phyloP scores from a whole-genome alignment of 2,113 vertebrate species.

The Cercocebus atys region DNA sequence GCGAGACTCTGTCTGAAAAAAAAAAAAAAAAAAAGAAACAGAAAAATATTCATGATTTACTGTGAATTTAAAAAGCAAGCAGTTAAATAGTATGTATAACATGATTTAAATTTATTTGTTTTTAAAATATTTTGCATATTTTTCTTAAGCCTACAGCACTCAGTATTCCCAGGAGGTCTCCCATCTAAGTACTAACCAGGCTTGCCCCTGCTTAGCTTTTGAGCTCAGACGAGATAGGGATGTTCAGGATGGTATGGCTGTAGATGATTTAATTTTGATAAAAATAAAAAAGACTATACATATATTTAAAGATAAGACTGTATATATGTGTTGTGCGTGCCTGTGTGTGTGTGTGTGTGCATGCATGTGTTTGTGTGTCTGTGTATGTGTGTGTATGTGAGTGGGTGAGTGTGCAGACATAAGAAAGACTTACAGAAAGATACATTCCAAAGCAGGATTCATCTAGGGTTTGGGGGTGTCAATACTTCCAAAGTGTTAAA shows the following conservation, averaged over 20 bases:
- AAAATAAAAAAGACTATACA: neutral
- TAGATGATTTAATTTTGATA: neutral
- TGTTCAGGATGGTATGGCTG: neutral
- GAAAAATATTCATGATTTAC: neutral
- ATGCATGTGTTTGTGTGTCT: neutral
- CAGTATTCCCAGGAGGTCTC: neutral
- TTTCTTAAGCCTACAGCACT: neutral
- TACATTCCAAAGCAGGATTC: neutral
- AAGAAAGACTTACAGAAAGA: neutral
- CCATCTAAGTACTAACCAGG: neutral
- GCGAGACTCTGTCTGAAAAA: too few relatives aligned
- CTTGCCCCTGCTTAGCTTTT: neutral
- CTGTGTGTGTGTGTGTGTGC: neutral
- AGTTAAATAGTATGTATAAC: neutral
- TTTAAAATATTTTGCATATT: neutral
- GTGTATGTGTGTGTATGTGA: too few relatives aligned
- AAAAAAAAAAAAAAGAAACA: neutral
- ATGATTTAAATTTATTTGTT: neutral
- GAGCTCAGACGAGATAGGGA: neutral
- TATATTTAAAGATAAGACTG: neutral
- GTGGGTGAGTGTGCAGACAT: neutral
- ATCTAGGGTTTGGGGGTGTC: too few relatives aligned
- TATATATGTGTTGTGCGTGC: neutral
- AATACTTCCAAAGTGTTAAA: neutral
- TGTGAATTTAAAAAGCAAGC: slow-evolving; percentile 10